Percentiles rank a stretch among this genome's conserved stretches.
These are phyloP conservation scores for Thysanoteuthis rhombus DNA, from an alignment of 2,888 invertebrate genomes.

Conservation along the genomic window DNA sequence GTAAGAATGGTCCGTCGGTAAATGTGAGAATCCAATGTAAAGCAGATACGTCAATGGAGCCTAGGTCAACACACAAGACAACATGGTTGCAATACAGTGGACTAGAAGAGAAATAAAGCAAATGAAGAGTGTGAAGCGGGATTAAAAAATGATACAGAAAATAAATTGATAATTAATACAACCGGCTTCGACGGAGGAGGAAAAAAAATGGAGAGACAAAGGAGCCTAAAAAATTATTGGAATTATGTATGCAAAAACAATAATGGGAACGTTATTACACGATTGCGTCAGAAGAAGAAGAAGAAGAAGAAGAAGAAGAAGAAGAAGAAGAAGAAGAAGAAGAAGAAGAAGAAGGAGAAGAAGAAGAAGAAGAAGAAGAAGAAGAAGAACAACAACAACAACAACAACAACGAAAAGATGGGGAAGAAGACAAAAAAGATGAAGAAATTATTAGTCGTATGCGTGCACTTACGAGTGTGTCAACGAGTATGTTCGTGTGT, in stretches of 20 bases:
- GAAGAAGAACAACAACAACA: no score
- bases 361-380: no score
- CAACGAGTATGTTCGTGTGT: no score
- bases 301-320: neutral
- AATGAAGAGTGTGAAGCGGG: neutral
- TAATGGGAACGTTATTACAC: neutral
- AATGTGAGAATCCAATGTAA: neutral
- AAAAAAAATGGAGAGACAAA: neutral
- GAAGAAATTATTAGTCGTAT: no score
- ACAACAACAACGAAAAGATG: neutral
- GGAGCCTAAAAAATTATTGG: neutral
- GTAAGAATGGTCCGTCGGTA: neutral
- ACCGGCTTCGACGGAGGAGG: neutral
- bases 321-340: no score
- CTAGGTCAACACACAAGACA: neutral
- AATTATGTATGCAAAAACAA: neutral
- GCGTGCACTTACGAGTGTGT: no score
- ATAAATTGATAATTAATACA: neutral
- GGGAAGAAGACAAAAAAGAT: no score
- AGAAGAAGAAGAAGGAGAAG: no score
- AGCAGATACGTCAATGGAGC: neutral
- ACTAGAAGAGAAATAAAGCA: neutral
- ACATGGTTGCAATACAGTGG: neutral
- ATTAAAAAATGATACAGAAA: neutral
- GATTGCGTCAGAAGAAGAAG: neutral